phyloP scores from a whole-genome alignment of 2,797 vertebrate genomes.

The Phrynocephalus forsythii region DNA sequence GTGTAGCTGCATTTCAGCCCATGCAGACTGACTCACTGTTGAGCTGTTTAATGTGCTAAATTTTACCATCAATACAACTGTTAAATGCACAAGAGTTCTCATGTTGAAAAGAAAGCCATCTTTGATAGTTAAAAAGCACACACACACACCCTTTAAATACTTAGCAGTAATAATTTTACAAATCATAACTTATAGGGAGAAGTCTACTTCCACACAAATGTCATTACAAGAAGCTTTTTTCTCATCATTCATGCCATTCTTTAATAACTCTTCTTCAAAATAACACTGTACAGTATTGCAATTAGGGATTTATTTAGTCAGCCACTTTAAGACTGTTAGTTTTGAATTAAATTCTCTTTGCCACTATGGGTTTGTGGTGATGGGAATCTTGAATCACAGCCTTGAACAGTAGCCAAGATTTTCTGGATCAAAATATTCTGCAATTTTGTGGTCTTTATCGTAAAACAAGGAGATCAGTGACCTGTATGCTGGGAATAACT shows the following conservation, averaged over 20 bases:
- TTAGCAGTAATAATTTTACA: neutral
- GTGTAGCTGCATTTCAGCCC: neutral
- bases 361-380: conserved; percentile 25
- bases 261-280: neutral
- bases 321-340: conserved; percentile 25
- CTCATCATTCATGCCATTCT: neutral
- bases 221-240: neutral
- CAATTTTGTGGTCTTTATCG: conserved; percentile 20
- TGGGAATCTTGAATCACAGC: conserved; percentile 14
- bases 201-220: neutral
- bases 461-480: conserved; percentile 22
- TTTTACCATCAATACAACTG: neutral
- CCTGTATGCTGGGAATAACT: conserved; percentile 13
- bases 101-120: neutral
- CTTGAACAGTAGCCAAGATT: conserved; percentile 13
- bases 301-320: neutral
- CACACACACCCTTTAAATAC: neutral
- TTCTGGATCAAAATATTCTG: neutral
- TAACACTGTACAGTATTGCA: neutral
- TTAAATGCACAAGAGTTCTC: neutral
- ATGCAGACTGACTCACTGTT: neutral
- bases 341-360: conserved; percentile 32
- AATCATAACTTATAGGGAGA: neutral
- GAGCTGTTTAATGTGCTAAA: neutral
- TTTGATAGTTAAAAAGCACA: too few relatives aligned